Conservation (phyloP, 2,888 invertebrate species). For the Orthosia gracilis region DNA sequence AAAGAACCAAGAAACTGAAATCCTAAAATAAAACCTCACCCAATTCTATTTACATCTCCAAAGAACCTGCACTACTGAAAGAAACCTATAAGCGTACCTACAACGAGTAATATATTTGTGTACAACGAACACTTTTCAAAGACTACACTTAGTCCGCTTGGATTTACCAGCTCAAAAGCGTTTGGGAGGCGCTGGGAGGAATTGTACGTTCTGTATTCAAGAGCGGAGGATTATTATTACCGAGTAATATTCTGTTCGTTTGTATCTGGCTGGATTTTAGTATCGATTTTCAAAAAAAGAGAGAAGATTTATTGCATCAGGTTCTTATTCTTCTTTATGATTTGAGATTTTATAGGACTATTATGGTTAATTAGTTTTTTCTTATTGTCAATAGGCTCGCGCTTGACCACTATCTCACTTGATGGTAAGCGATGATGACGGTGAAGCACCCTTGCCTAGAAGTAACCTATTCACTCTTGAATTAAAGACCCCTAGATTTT, state of each 20-base stretch:
- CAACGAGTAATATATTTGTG: conserved; percentile 22
- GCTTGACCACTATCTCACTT: no score
- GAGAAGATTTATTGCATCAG: neutral
- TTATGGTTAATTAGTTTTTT: no score
- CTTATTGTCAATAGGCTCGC: no score
- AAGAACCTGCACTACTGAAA: conserved; percentile 3
- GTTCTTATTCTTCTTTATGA: neutral
- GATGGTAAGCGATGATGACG: no score
- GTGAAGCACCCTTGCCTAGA: no score
- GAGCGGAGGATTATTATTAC: conserved; percentile 33
- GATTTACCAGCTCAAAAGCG: conserved; percentile 46
- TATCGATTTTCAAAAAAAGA: neutral
- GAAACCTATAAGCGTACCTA: conserved; percentile 24
- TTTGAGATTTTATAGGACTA: neutral
- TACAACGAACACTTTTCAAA: conserved; percentile 36
- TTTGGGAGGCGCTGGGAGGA: conserved; percentile 14
- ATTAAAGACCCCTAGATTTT: no score
- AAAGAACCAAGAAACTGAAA: neutral
- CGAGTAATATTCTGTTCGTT: neutral
- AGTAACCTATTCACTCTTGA: no score
- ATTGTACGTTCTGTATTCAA: conserved; percentile 33
- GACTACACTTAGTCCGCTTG: conserved; percentile 28
- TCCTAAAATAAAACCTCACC: neutral
- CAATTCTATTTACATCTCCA: conserved; percentile 7
- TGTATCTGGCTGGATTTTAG: conserved; percentile 1